Evolutionary conservation across 2,888 invertebrate species (phyloP), one percentile per base, ranked within the genome.

Genomic region (Trichacis sp.): DNA sequence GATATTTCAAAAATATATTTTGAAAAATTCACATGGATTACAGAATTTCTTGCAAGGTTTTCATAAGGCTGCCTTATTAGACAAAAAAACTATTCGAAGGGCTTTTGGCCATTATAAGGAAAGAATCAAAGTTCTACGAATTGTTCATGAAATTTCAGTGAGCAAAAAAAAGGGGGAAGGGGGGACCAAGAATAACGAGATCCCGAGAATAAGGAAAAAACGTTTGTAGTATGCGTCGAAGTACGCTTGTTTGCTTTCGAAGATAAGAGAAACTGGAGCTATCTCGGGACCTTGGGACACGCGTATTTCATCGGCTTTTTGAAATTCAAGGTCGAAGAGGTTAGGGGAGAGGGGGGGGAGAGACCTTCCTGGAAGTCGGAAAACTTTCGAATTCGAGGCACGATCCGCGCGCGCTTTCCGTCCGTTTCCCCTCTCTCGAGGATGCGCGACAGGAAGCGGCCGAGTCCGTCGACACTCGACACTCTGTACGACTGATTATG

Each of bases 381-480:
- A 45, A 68, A 58, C 56, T 74, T 74, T 74, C 67, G 73, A 75
- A 81, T 81, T 78, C 81, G 70, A 75, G 70, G 73, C 79, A 79
- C 80, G 80, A 71, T 57, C 73, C 73, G 62, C 11, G 65, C n/a
- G 73, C 73, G 75, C 75, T 82, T 81, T 81, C 81, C 82, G 80
- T 76, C 80, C 81, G 80, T 42, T 58, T 33, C 12, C 38, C 48
- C 45, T 57, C 42, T 46, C 24, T 38, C 50, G 19, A 18, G 12
- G 12, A 15, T 14, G 17, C 51, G 20, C 14, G 45, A 61, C 65
- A 66, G 68, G 64, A 68, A 68, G 61, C 56, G 51, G 36, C 50
- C 63, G 64, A 24, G 48, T 30, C 40, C 15, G 43, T 43, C 19
- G 43, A 19, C 43, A 19, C 43, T 43, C 43, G 17, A n/a, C n/a